phyloP scores from a whole-genome alignment of 2,888 invertebrate species.

The Lasioglossum malachurum region DNA sequence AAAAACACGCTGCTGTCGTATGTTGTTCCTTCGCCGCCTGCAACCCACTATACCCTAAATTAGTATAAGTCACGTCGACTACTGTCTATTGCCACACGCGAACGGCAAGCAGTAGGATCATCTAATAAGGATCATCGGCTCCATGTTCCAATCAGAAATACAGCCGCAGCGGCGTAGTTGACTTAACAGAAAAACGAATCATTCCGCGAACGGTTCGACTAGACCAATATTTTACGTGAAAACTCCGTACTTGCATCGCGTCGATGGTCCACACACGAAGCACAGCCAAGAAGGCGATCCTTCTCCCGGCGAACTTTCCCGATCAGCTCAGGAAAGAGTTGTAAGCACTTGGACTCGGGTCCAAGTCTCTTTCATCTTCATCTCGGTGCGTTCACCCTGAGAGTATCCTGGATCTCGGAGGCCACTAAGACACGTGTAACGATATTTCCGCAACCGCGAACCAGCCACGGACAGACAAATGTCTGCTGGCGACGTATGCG shows the following conservation, averaged over 20 bases:
- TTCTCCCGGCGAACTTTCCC: background rate
- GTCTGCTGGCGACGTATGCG: constrained; percentile 13
- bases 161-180: background rate
- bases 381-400: background rate
- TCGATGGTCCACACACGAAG: background rate
- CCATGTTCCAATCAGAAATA: background rate
- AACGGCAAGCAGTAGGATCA: background rate
- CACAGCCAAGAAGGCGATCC: background rate
- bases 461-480: constrained; percentile 1
- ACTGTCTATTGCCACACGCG: background rate
- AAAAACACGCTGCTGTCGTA: background rate
- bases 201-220: background rate
- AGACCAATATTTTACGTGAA: background rate
- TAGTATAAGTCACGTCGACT: too few relatives aligned
- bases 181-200: background rate
- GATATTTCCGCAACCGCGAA: background rate
- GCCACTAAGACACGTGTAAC: background rate
- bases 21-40: background rate
- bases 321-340: background rate
- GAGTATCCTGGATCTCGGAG: background rate
- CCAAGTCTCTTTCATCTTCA: background rate
- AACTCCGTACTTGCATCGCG: background rate
- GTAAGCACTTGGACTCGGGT: background rate
- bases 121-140: background rate
- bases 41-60: background rate